Percentiles rank a stretch among this genome's conserved stretches.
Conservation (phyloP, 2,797 vertebrate species). For the Ptychobarbus kaznakovi region DNA sequence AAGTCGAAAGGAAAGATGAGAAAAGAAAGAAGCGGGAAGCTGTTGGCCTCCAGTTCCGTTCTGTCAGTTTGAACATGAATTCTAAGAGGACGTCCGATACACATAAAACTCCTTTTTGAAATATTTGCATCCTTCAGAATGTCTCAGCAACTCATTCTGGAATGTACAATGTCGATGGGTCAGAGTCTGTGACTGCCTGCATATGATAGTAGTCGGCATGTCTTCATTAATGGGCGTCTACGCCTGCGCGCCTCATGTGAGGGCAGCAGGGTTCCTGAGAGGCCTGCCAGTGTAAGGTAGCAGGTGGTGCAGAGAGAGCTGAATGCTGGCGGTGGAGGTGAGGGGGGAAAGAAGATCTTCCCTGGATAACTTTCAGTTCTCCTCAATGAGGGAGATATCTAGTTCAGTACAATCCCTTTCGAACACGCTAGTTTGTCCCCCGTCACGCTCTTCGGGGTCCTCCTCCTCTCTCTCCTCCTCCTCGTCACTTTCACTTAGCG, state of each 20-base stretch:
- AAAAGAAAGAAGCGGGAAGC: conserved; percentile 65
- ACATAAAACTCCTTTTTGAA: conserved; percentile 59
- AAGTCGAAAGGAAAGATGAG: conserved; percentile 57
- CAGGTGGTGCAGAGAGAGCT: conserved; percentile 60
- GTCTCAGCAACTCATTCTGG: conserved; percentile 69
- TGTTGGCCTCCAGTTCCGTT: conserved; percentile 57
- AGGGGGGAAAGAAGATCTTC: conserved; percentile 60
- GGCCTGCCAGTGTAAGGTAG: conserved; percentile 75
- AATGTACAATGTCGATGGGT: conserved; percentile 77
- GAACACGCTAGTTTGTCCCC: conserved; percentile 84
- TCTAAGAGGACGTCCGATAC: conserved; percentile 49
- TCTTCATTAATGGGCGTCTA: conserved; percentile 68
- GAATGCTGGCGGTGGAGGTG: conserved; percentile 63
- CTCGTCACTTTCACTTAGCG: conserved; percentile 89
- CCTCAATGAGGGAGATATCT: conserved; percentile 92
- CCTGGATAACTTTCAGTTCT: conserved; percentile 82
- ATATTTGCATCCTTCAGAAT: conserved; percentile 64
- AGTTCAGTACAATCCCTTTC: conserved; percentile 94
- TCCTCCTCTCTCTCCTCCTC: conserved; percentile 77
- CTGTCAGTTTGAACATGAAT: conserved; percentile 55
- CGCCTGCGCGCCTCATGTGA: conserved; percentile 71
- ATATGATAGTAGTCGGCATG: conserved; percentile 71
- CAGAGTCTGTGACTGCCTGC: conserved; percentile 76
- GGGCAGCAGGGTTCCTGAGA: conserved; percentile 80
- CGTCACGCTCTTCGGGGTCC: conserved; percentile 70